Evolutionary conservation across 1,140 invertebrate genomes (phyloP), one percentile per base, ranked within the genome.

Genomic region (Fopius arisanus): DNA sequence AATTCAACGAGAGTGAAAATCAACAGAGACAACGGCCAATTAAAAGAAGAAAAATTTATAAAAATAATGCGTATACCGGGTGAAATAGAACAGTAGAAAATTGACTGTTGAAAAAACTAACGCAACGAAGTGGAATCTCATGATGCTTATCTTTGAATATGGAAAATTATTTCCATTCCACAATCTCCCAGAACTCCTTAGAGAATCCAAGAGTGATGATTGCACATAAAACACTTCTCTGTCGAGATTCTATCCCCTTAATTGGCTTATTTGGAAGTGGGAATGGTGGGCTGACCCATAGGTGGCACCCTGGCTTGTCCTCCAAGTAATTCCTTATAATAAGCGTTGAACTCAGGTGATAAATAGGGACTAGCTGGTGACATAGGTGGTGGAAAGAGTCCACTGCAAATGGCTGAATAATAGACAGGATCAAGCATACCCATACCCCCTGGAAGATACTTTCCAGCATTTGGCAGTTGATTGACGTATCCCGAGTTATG

Each of bases 371-470:
- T 80, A 68, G 75, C 65, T 70, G 79, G 29, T 73, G 75, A 76
- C 67, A 85, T 82, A 21, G 80, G 82, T 29, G 84, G 81, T 12
- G 86, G 80, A 67, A 88, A 81, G 29, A 88, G 79, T 28, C 86
- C 83, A 70, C 86, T 89, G 72, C 88, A 89, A 69, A 89, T 82
- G 29, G 84, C 82, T 31, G 82, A 81, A 72, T 87, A 87, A 71
- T 87, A 88, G 78, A 85, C 80, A 1, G 86, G 85, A 70, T 88
- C 85, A 10, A 88, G 54, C 0, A 88, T 86, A 12, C 86, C 85
- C 54, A 59, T 26, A 28, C 54, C 54, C 23, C 43, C 43, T 77
- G 80, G 78, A 83, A 88, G 77, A 85, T 88, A 72, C 81, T 84
- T 74, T n/a, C 37, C 19, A 72, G 70, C 10, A 67, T 83, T 86